Evolutionary conservation across 2,113 vertebrate genomes (phyloP), one percentile per base, ranked within the genome.

Genomic region (Tetrao urogallus): DNA sequence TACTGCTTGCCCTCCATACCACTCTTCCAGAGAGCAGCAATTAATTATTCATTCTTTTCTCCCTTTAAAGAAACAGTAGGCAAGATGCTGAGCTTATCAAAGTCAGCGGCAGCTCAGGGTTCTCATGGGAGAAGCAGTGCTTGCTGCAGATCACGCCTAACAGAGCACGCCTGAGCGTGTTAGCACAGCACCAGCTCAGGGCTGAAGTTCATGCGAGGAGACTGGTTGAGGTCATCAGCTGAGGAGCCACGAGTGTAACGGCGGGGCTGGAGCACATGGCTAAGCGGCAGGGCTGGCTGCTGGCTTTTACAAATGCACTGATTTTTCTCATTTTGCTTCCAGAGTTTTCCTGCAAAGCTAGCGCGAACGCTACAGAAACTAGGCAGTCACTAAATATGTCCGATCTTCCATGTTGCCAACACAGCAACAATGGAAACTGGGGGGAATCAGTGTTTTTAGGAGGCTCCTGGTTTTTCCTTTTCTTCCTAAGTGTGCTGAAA

Each of bases 181-280:
- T 78, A 92, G 76, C 36, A 45, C 28, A 73, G 54, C 36, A 32
- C 24, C 34, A 80, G 84, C 56, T 86, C 64, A 89, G 71, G 85
- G 69, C 38, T 93, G 72, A 82, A 91, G 95, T 83, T 95, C 94
- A 75, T 22, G 9, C 74, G 75, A 90, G 94, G 93, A 83, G 52
- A 80, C n/a, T 27, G 57, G 18, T 13, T 82, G 67, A 82, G 85
- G 74, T 87, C 58, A 50, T 22, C 61, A 70, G 38, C 54, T 87
- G 50, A 56, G 81, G 86, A 93, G 10, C 54, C 79, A 28, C 34
- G 87, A 34, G 50, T 66, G 45, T 43, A 43, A 36, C 71, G 27
- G 20, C 60, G 5, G 43, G 28, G 22, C 13, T 61, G 28, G 40
- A 77, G 50, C 45, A 88, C 84, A 93, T 77, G 19, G 13, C 28